These are phyloP conservation scores for Microtus californicus DNA, from an alignment of 2,797 vertebrate species.

Conservation along the genomic window DNA sequence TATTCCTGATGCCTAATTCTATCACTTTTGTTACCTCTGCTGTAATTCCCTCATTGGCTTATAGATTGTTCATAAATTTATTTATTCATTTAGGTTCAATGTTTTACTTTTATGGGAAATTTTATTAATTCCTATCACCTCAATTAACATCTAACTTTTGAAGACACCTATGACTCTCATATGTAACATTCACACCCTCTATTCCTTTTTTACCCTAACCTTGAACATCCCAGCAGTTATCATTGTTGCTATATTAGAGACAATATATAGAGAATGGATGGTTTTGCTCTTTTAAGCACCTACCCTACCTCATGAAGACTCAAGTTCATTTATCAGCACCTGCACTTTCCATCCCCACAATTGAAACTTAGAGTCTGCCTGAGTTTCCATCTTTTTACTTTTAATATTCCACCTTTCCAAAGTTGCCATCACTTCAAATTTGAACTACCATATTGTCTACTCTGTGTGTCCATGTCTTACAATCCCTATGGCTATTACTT, in stretches of 20 bases:
- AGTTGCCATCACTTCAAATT: constrained; percentile 39
- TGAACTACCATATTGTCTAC: not conserved
- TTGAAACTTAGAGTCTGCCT: not conserved
- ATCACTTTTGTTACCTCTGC: not conserved
- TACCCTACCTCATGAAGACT: not conserved
- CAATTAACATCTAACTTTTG: constrained; percentile 16
- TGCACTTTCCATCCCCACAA: not conserved
- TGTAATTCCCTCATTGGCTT: constrained; percentile 23
- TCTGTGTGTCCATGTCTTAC: not conserved
- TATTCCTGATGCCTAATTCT: not conserved
- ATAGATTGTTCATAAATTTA: not conserved
- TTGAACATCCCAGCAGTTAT: not conserved
- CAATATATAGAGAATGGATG: not conserved
- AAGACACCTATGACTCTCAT: not conserved
- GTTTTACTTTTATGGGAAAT: not conserved
- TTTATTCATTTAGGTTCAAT: not conserved
- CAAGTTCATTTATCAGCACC: not conserved
- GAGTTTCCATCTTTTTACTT: not conserved
- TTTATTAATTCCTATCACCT: not conserved
- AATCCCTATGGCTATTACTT: not conserved
- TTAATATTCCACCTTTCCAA: not conserved
- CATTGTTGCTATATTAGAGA: not conserved
- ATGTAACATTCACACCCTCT: not conserved
- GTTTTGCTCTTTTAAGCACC: constrained; percentile 1
- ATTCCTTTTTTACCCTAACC: not conserved